Evolutionary conservation across 1,140 invertebrate species (phyloP), one percentile per base, ranked within the genome.

Genomic region (Argopecten irradians): DNA sequence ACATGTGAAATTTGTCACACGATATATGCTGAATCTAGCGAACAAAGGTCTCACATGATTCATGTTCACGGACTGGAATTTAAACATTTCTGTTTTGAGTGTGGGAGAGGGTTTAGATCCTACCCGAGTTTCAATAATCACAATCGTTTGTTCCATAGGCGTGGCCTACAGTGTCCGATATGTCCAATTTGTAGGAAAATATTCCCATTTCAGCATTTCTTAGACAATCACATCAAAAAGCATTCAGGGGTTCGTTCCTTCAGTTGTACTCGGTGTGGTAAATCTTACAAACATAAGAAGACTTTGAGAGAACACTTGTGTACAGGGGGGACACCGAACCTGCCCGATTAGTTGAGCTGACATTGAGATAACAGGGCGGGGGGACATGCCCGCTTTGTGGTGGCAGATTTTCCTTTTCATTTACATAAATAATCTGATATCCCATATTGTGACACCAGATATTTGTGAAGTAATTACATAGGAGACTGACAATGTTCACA

Each of bases 271-370:
- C 34, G 33, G n/a, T 87, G 86, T 87, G 71, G 82, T 11, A 87
- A 87, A 22, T 41, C 86, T 39, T 87, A 87, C 34, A 87, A 87
- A 43, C 83, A 82, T 22, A 87, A 87, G n/a, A 71, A 83, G 41
- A 39, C 41, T 33, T 33, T 87, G 82, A 87, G 83, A 34, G 86
- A 83, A 28, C 86, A 87, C 28, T 39, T 36, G 8, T 87, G 86
- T 83, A 28, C n/a, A 1, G 7, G n/a, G 22, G 22, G n/a, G 5
- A 28, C 55, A n/a, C n/a, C n/a, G n/a, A n/a, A n/a, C n/a, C n/a
- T n/a, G n/a, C n/a, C n/a, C n/a, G n/a, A n/a, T n/a, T n/a, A n/a
- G n/a, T n/a, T n/a, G n/a, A n/a, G n/a, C n/a, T n/a, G n/a, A n/a
- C n/a, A n/a, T n/a, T n/a, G n/a, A n/a, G n/a, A n/a, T n/a, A n/a